These are phyloP conservation scores for Hucho hucho DNA, from an alignment of 2,113 vertebrate genomes.

Conservation along the genomic window DNA sequence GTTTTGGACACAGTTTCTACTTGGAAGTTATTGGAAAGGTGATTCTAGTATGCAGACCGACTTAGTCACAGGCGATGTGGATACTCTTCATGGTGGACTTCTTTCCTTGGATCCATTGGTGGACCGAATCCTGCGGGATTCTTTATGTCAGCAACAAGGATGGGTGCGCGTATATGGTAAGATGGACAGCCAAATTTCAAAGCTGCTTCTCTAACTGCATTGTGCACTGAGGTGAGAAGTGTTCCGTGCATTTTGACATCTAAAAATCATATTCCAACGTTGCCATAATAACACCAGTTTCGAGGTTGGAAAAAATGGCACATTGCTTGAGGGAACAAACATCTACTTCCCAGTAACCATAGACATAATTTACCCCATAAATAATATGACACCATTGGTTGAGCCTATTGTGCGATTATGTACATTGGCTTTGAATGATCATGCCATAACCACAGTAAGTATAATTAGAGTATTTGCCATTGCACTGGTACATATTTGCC, in stretches of 20 bases:
- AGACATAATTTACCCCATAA: too few relatives aligned
- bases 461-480: neutral
- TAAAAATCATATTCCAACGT: neutral
- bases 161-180: conserved; percentile 91
- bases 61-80: conserved; percentile 78
- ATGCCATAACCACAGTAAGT: too few relatives aligned
- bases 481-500: neutral
- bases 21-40: conserved; percentile 54
- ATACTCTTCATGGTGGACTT: conserved; percentile 69
- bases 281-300: neutral
- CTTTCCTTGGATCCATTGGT: conserved; percentile 70
- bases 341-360: too few relatives aligned
- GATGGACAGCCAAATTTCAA: conserved; percentile 30
- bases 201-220: neutral
- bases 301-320: neutral
- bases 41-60: conserved; percentile 74
- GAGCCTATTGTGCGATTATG: too few relatives aligned
- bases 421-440: too few relatives aligned
- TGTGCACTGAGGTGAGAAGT: neutral
- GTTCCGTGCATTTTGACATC: neutral
- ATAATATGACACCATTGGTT: too few relatives aligned
- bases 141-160: conserved; percentile 89
- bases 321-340: too few relatives aligned
- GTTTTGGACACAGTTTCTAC: conserved; percentile 49
- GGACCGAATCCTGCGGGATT: conserved; percentile 85